Conservation (phyloP, 2,888 invertebrate genomes). For the Lasioglossum calceatum region DNA sequence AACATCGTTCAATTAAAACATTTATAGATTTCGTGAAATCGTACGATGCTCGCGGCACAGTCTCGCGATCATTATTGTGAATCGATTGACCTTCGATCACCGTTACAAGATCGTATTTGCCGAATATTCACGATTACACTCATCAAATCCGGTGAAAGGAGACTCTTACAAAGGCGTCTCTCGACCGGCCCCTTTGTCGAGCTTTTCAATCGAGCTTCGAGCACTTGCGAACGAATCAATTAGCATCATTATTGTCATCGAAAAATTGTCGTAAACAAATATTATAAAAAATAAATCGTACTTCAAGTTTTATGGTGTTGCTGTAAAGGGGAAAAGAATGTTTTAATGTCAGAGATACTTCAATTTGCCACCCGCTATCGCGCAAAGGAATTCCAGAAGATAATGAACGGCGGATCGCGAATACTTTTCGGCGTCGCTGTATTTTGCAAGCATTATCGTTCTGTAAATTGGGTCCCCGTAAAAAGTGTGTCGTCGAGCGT, state of each 20-base stretch:
- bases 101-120: constrained; percentile 59
- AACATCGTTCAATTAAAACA: not conserved
- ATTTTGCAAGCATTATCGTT: constrained; percentile 32
- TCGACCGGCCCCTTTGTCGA: constrained; percentile 19
- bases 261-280: not conserved
- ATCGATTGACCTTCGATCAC: constrained; percentile 62
- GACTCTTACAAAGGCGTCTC: constrained; percentile 25
- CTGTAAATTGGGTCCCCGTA: constrained; percentile 30
- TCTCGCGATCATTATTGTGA: constrained; percentile 39
- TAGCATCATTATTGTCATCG: constrained; percentile 16
- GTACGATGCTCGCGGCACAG: constrained; percentile 15
- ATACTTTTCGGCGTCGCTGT: not conserved
- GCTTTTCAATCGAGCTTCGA: constrained; percentile 52
- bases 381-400: not conserved
- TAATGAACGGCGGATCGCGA: not conserved
- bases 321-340: not conserved
- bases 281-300: not conserved
- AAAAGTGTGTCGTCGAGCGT: constrained; percentile 67
- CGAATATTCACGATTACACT: constrained; percentile 54
- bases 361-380: not conserved
- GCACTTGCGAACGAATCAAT: constrained; percentile 20
- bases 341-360: not conserved
- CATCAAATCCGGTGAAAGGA: constrained; percentile 48
- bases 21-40: not conserved
- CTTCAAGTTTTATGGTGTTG: not conserved